These are phyloP conservation scores for Scyliorhinus canicula DNA, from an alignment of 2,797 vertebrate species.

Conservation along the genomic window DNA sequence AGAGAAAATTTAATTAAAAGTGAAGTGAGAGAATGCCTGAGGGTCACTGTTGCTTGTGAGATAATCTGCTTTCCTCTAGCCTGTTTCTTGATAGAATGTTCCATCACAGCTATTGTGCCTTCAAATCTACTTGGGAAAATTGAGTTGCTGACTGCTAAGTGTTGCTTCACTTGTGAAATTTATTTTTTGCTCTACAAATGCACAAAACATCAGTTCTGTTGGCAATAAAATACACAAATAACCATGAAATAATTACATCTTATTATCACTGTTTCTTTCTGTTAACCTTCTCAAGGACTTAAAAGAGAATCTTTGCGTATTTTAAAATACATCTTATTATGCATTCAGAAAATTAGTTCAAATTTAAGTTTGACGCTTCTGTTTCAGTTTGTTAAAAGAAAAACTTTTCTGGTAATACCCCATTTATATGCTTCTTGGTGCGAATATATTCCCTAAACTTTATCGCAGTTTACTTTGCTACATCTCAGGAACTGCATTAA, in stretches of 20 bases:
- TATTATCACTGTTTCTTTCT: not conserved
- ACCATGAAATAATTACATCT: not conserved
- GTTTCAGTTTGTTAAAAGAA: not conserved
- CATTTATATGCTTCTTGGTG: not conserved
- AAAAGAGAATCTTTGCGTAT: not conserved
- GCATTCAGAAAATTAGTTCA: not conserved
- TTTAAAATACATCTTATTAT: not conserved
- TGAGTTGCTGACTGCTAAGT: not conserved
- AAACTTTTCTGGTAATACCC: not conserved
- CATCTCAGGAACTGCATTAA: not conserved
- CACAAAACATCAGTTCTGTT: conserved; percentile 21
- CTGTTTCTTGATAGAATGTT: not conserved
- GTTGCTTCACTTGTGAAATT: conserved; percentile 7
- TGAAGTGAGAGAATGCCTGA: not conserved
- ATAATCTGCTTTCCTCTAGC: not conserved
- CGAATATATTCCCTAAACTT: not conserved
- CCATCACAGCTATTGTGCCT: not conserved
- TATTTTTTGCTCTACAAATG: not conserved
- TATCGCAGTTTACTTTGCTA: not conserved
- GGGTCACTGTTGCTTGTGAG: not conserved
- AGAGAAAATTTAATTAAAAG: not conserved
- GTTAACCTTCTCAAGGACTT: not conserved
- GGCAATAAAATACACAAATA: conserved; percentile 7
- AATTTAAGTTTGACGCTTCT: not conserved
- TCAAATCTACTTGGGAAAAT: not conserved